Percentiles rank a stretch among this genome's conserved stretches.
phyloP scores from a whole-genome alignment of 1,140 invertebrate species.

The Pseudomyrmex pallidus region DNA sequence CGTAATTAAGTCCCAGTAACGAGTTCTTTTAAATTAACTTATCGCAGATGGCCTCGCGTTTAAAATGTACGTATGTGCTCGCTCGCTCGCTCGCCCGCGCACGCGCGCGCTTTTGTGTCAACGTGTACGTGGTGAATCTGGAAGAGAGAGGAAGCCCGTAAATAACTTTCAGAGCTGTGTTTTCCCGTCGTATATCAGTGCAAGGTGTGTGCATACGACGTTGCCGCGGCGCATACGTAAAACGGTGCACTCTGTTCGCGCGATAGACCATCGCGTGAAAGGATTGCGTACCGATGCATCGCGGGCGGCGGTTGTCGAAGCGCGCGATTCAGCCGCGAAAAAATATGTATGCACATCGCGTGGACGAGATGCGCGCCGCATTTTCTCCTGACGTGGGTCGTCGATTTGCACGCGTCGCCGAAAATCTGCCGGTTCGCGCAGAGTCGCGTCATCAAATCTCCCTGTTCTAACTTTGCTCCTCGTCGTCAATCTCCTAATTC shows the following conservation, averaged over 20 bases:
- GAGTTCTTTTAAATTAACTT: slow-evolving; percentile 76
- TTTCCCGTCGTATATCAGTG: slow-evolving; percentile 73
- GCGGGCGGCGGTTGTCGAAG: slow-evolving; percentile 33
- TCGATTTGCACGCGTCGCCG: slow-evolving; percentile 36
- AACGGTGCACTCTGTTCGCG: slow-evolving; percentile 51
- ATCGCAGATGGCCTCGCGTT: slow-evolving; percentile 62
- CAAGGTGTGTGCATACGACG: slow-evolving; percentile 48
- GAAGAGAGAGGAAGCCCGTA: slow-evolving; percentile 60
- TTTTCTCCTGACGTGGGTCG: slow-evolving; percentile 21
- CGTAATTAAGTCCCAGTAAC: slow-evolving; percentile 65
- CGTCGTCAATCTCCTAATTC: slow-evolving; percentile 36
- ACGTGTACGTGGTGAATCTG: slow-evolving; percentile 22
- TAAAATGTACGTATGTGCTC: background rate
- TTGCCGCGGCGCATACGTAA: slow-evolving; percentile 27
- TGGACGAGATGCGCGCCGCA: slow-evolving; percentile 11
- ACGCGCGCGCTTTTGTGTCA: background rate
- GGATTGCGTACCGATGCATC: slow-evolving; percentile 44
- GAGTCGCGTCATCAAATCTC: background rate
- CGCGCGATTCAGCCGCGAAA: slow-evolving; percentile 33
- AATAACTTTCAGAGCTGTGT: slow-evolving; percentile 76
- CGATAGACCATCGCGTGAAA: slow-evolving; percentile 49
- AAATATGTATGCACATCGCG: background rate
- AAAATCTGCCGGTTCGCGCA: slow-evolving; percentile 54
- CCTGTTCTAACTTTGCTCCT: background rate
- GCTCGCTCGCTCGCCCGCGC: background rate